These are phyloP conservation scores for Parascotia fuliginaria DNA, from an alignment of 2,888 invertebrate genomes.

Conservation along the genomic window DNA sequence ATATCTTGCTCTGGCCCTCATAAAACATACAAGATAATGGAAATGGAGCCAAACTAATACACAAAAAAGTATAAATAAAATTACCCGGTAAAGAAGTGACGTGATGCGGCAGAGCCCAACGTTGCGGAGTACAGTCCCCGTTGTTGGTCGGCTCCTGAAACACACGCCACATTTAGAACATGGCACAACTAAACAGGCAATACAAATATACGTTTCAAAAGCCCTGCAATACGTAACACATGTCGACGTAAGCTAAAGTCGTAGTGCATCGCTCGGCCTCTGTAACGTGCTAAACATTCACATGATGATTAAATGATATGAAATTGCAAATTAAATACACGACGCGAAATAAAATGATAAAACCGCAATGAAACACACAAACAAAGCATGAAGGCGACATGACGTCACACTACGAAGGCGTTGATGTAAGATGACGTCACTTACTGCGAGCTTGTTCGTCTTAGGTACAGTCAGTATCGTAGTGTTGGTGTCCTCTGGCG, in stretches of 20 bases:
- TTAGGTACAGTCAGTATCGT: slow-evolving; percentile 88
- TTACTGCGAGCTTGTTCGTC: slow-evolving; percentile 64
- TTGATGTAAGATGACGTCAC: slow-evolving; percentile 51
- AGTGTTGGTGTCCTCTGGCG: slow-evolving; percentile 90
- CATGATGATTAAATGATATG: slow-evolving; percentile 52
- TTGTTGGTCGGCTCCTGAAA: slow-evolving; percentile 67
- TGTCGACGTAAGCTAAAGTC: slow-evolving; percentile 16
- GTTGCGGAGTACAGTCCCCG: slow-evolving; percentile 75
- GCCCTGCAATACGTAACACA: slow-evolving; percentile 28
- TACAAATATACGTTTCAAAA: slow-evolving; percentile 19
- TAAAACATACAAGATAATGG: no score
- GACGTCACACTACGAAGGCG: slow-evolving; percentile 45
- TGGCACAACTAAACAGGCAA: not conserved
- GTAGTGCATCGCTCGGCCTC: slow-evolving; percentile 36
- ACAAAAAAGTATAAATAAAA: not conserved
- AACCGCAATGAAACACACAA: slow-evolving; percentile 44
- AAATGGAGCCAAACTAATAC: no score
- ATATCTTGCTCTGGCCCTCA: no score
- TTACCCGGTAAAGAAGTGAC: slow-evolving; percentile 87
- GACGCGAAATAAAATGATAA: slow-evolving; percentile 50
- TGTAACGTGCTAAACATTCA: slow-evolving; percentile 34
- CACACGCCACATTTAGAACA: slow-evolving; percentile 23
- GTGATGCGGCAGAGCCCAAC: slow-evolving; percentile 86
- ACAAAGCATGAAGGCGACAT: slow-evolving; percentile 47
- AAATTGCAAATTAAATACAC: slow-evolving; percentile 64